These are phyloP conservation scores for Peromyscus californicus DNA, from an alignment of 2,113 vertebrate genomes.

Conservation along the genomic window DNA sequence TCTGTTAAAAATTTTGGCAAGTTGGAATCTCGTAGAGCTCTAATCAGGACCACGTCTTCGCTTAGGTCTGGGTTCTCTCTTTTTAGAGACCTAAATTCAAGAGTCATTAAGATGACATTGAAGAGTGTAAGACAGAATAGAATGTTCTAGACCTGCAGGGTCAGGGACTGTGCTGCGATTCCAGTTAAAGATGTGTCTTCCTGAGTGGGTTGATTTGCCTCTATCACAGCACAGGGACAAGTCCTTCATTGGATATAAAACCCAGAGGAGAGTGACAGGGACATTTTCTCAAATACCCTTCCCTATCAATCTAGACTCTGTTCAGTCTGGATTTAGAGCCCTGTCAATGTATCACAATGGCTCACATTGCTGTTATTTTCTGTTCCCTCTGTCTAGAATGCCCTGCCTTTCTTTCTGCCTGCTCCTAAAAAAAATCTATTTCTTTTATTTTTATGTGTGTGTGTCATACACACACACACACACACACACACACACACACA, in stretches of 20 bases:
- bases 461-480: neutral
- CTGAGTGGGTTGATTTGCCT: neutral
- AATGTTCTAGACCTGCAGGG: neutral
- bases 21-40: conserved; percentile 93
- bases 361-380: neutral
- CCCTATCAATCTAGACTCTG: neutral
- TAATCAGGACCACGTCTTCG: conserved; percentile 93
- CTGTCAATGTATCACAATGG: neutral
- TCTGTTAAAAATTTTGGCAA: conserved; percentile 93
- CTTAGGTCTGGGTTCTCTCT: conserved; percentile 90
- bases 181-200: neutral
- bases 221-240: neutral
- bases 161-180: neutral
- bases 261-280: conserved; percentile 13
- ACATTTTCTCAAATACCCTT: neutral
- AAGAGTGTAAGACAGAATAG: neutral
- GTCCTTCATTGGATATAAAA: neutral
- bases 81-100: conserved; percentile 90
- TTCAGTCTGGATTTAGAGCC: neutral
- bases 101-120: neutral
- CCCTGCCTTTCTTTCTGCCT: neutral
- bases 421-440: neutral
- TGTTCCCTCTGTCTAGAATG: neutral
- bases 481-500: too few relatives aligned
- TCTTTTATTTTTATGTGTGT: too few relatives aligned